These are phyloP conservation scores for Microplitis mediator DNA, from an alignment of 1,140 invertebrate genomes.

Conservation along the genomic window DNA sequence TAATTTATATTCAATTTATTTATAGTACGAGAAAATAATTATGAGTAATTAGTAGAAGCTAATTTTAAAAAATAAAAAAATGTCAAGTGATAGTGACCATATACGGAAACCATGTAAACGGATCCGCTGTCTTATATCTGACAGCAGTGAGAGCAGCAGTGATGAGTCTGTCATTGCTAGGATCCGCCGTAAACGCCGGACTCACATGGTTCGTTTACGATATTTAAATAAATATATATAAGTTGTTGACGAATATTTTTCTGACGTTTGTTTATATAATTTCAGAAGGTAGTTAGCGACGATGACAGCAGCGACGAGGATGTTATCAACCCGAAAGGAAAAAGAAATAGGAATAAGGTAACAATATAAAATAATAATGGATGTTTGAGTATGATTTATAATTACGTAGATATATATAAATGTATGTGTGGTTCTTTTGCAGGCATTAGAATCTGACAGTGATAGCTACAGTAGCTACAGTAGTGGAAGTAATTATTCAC, in stretches of 20 bases:
- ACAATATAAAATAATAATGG: neutral
- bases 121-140: constrained; percentile 40
- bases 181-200: constrained; percentile 41
- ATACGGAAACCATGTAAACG: constrained; percentile 39
- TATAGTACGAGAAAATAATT: neutral
- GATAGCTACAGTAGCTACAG: neutral
- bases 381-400: neutral
- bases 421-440: neutral
- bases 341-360: neutral
- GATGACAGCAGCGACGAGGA: constrained; percentile 53
- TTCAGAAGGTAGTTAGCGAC: constrained; percentile 50
- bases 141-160: constrained; percentile 51
- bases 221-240: constrained; percentile 2
- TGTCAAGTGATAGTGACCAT: constrained; percentile 52
- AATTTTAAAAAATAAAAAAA: constrained; percentile 33
- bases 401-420: neutral
- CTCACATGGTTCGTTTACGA: constrained; percentile 40
- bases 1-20: constrained; percentile 9
- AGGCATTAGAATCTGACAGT: neutral
- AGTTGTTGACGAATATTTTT: neutral
- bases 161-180: constrained; percentile 48
- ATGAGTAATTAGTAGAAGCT: neutral
- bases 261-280: too few relatives aligned
- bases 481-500: neutral
- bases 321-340: constrained; percentile 45